Base-by-base conservation (phyloP, 2,797 vertebrate genomes). In the Arrhamphus sclerolepis region DNA sequence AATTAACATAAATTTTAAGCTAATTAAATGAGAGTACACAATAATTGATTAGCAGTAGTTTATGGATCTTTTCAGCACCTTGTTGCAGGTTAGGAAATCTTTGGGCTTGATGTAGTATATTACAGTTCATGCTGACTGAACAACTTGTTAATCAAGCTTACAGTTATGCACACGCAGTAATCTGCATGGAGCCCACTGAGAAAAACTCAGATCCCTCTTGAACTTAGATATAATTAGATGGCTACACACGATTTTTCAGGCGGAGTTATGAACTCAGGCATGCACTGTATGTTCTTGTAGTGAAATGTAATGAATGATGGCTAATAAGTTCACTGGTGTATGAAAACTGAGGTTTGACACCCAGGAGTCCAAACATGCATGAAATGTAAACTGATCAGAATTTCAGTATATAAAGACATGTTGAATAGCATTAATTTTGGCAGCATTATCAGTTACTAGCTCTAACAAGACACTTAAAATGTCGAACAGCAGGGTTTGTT, bases 221-320 rank as follows among this genome's bases (percentile, higher is more conserved):
- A 86, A 88, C 88, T 86, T 82, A 86, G 80, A 89, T 86, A 88
- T 89, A 91, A 92, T 92, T 90, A 92, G 85, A 88, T 83, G 87
- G 82, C 81, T 91, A 78, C 75, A 80, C 85, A 81, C 74, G 83
- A 88, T 78, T 72, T 76, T 64, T 55, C 75, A 18, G 54, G 48
- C 78, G 84, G 77, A 83, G 82, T 89, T 87, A 89, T 87, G 75
- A 85, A 84, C 81, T 70, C 64, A 41, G 69, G 63, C 46, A 43
- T 62, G 74, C 20, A 4, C 53, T 55, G 58, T 64, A 59, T 65
- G 73, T 80, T 84, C 78, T 72, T 59, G 43, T 57, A 75, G 74
- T 62, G 72, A 46, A 72, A 52, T 28, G 54, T 50, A 40, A 66
- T 62, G 70, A 70, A 38, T 55, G 61, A 76, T 66, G 61, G 59